Evolutionary conservation across 2,888 invertebrate genomes (phyloP).

Genomic region (Hypena proboscidalis): DNA sequence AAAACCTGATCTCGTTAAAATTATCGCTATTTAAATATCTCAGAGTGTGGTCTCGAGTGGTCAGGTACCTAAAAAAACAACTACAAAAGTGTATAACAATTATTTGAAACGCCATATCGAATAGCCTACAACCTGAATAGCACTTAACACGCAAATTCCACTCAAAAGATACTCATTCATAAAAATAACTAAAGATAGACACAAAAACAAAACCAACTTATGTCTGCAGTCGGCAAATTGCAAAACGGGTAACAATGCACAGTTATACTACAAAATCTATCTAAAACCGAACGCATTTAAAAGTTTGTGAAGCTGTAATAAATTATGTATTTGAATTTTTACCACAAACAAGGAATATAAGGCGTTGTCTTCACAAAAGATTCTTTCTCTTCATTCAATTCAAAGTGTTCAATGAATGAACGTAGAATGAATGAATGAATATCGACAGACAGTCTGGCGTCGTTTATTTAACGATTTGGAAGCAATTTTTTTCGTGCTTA

Average conservation of each 20-base stretch:
- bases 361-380: slow-evolving; percentile 38
- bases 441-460: slow-evolving; percentile 58
- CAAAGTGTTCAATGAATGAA: slow-evolving; percentile 45
- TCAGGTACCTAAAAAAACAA: neutral
- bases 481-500: slow-evolving; percentile 37
- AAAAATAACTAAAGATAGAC: slow-evolving; percentile 13
- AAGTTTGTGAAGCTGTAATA: slow-evolving; percentile 37
- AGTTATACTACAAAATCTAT: too few relatives aligned
- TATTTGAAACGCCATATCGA: slow-evolving; percentile 34
- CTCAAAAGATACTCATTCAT: slow-evolving; percentile 37
- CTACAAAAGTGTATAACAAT: slow-evolving; percentile 20
- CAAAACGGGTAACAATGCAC: too few relatives aligned
- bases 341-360: slow-evolving; percentile 42
- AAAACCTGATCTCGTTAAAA: neutral
- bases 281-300: slow-evolving; percentile 8
- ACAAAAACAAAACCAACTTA: slow-evolving; percentile 10
- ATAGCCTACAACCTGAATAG: slow-evolving; percentile 27
- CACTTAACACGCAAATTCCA: slow-evolving; percentile 43
- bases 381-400: slow-evolving; percentile 37
- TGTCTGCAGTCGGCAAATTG: too few relatives aligned
- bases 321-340: slow-evolving; percentile 37
- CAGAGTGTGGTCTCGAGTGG: slow-evolving; percentile 12
- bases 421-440: slow-evolving; percentile 51
- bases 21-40: neutral
- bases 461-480: slow-evolving; percentile 52